Percentiles rank a stretch among this genome's conserved stretches.
Evolutionary conservation across 2,797 vertebrate genomes (phyloP).

Genomic region (Spea hammondii): DNA sequence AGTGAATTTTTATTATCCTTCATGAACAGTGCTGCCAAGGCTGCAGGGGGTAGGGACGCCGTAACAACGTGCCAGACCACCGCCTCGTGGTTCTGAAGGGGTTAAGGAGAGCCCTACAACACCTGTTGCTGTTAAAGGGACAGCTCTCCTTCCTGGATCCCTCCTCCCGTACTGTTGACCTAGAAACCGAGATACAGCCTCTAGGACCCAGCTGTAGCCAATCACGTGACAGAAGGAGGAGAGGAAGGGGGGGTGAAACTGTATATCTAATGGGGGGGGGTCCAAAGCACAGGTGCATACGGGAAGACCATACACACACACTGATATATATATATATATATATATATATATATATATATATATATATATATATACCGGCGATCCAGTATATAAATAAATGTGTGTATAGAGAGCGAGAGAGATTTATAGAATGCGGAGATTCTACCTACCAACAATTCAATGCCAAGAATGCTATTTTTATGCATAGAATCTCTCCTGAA

Average conservation of each 20-base stretch:
- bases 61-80: background rate
- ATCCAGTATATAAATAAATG: too few species aligned
- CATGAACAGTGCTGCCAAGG: too few species aligned
- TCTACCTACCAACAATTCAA: too few species aligned
- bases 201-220: constrained; percentile 38
- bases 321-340: too few species aligned
- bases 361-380: too few species aligned
- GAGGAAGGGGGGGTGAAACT: background rate
- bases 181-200: constrained; percentile 39
- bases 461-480: too few species aligned
- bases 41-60: too few species aligned
- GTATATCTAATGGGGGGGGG: constrained; percentile 1
- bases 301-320: too few species aligned
- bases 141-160: background rate
- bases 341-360: too few species aligned
- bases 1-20: too few species aligned
- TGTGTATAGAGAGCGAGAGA: background rate
- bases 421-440: background rate
- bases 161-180: constrained; percentile 22
- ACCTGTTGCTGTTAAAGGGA: constrained; percentile 43
- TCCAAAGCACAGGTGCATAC: too few species aligned
- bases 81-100: background rate
- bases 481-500: too few species aligned
- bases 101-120: constrained; percentile 26
- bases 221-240: constrained; percentile 17